Evolutionary conservation across 2,797 vertebrate species (phyloP).

Genomic region (Catharus ustulatus): DNA sequence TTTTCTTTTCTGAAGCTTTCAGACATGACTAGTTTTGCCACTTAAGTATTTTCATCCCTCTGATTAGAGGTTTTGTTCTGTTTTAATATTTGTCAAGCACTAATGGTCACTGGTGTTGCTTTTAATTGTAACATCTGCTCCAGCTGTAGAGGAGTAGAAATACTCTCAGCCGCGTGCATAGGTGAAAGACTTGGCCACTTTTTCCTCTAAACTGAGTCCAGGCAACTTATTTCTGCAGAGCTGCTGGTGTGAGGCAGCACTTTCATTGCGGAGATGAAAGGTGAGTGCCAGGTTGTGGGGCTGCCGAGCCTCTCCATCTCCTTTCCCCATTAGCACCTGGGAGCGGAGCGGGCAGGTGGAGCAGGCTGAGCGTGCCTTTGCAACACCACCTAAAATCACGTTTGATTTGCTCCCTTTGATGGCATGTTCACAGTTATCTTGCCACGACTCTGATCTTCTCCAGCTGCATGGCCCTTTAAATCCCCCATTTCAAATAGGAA

Average conservation of each 20-base stretch:
- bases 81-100: background rate
- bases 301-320: background rate
- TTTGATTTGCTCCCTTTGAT: background rate
- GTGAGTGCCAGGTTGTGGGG: background rate
- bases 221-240: background rate
- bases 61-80: background rate
- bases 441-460: conserved; percentile 19
- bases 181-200: background rate
- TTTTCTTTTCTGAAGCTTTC: background rate
- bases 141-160: background rate
- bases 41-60: background rate
- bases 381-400: background rate
- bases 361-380: background rate
- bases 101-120: background rate
- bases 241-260: background rate
- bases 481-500: conserved; percentile 20
- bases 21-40: background rate
- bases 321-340: background rate
- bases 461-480: conserved; percentile 36
- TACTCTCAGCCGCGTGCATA: fast-evolving
- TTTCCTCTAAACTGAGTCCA: background rate
- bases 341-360: background rate
- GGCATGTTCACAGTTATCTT: background rate
- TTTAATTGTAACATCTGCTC: background rate
- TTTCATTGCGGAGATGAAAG: background rate